These are phyloP conservation scores for Spongia lamella DNA, from an alignment of 37 sponge, comb jelly and placozoan genomes.

Conservation along the genomic window DNA sequence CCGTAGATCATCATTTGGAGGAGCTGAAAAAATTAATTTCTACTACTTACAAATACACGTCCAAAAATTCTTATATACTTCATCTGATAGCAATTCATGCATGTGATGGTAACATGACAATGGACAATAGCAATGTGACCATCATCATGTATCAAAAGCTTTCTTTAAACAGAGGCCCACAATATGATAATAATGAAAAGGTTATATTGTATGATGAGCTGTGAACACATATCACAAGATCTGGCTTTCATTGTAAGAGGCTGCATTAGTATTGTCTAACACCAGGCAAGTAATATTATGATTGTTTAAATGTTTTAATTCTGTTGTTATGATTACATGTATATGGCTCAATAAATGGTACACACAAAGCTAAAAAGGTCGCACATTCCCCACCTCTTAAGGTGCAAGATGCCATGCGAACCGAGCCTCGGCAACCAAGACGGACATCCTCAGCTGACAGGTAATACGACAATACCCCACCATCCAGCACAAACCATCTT, in stretches of 20 bases:
- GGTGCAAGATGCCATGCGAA: slow-evolving; percentile 77
- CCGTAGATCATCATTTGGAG: slow-evolving; percentile 60
- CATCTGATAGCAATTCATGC: not conserved
- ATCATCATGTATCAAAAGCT: too few species aligned
- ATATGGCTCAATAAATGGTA: too few species aligned
- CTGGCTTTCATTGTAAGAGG: not conserved
- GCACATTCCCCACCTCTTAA: slow-evolving; percentile 48
- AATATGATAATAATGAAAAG: not conserved
- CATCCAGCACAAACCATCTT: slow-evolving; percentile 83
- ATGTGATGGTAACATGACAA: not conserved
- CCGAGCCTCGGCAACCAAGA: slow-evolving; percentile 75
- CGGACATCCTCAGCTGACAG: slow-evolving; percentile 67
- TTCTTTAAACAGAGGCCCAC: too few species aligned
- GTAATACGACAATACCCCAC: slow-evolving; percentile 85
- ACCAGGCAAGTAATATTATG: not conserved
- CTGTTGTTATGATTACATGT: not conserved
- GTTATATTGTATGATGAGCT: too few species aligned
- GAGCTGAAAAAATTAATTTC: slow-evolving; percentile 40
- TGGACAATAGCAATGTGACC: not conserved
- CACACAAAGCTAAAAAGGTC: too few species aligned
- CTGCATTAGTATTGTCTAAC: too few species aligned
- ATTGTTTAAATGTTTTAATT: not conserved
- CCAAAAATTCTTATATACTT: not conserved
- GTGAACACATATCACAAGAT: not conserved
- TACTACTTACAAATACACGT: not conserved